Conservation (phyloP, 1,140 invertebrate species). For the Nephila pilipes region DNA sequence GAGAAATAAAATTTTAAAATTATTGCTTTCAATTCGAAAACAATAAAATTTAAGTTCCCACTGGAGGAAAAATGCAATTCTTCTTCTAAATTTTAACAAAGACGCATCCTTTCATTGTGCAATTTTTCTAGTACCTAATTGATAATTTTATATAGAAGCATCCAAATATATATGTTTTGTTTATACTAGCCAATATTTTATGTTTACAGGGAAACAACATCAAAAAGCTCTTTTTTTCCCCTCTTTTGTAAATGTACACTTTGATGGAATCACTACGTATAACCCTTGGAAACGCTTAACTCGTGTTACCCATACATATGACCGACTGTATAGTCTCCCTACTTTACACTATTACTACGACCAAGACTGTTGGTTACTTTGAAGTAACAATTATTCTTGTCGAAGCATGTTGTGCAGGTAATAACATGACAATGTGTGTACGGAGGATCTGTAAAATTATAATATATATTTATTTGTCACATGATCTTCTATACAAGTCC, state of each 20-base stretch:
- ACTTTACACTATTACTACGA: not conserved
- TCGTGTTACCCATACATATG: not conserved
- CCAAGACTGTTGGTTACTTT: no score
- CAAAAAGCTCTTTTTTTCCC: not conserved
- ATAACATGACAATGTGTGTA: slow-evolving; percentile 1
- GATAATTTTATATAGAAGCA: no score
- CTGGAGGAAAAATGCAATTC: no score
- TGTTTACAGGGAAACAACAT: no score
- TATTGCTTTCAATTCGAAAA: no score
- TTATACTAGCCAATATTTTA: no score
- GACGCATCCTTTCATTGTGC: no score
- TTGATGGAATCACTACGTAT: not conserved
- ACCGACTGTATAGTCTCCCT: not conserved
- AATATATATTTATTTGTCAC: slow-evolving; percentile 74
- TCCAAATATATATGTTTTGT: no score
- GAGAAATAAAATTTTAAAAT: no score
- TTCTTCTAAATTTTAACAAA: no score
- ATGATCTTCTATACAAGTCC: slow-evolving; percentile 60
- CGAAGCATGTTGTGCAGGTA: slow-evolving; percentile 3
- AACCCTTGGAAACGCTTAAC: not conserved
- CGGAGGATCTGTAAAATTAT: not conserved
- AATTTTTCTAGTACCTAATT: no score
- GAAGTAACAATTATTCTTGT: not conserved
- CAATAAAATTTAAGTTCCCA: no score
- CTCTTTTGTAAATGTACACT: not conserved